Evolutionary conservation across 2,888 invertebrate species (phyloP).

Genomic region (Cephus sareptanus): DNA sequence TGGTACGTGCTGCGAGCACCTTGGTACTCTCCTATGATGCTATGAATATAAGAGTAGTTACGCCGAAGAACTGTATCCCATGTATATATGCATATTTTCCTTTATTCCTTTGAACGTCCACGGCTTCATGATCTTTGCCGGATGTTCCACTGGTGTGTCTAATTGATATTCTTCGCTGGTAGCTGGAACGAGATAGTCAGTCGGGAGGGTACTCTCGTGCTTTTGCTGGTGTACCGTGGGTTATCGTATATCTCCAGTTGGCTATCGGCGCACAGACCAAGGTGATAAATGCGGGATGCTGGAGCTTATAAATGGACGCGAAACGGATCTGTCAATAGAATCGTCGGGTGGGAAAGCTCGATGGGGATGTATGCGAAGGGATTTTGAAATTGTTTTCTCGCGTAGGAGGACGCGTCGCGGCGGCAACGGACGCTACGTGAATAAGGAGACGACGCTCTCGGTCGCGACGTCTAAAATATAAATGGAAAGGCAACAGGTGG

Average conservation of each 20-base stretch:
- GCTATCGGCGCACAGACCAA: too few species aligned
- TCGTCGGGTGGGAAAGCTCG: not conserved
- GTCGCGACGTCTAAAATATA: constrained; percentile 56
- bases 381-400: not conserved
- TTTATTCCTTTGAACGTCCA: not conserved
- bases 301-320: too few species aligned
- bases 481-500: constrained; percentile 64
- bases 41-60: not conserved
- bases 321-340: not conserved
- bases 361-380: not conserved
- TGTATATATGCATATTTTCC: not conserved
- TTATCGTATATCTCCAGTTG: not conserved
- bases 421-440: not conserved
- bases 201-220: not conserved
- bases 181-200: not conserved
- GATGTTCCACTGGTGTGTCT: not conserved
- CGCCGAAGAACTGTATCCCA: not conserved
- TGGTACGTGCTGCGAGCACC: not conserved
- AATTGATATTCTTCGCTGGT: not conserved
- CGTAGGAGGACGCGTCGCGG: not conserved
- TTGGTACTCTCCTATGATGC: not conserved
- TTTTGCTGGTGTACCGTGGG: not conserved
- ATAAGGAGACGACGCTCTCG: constrained; percentile 12
- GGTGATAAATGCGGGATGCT: too few species aligned
- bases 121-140: not conserved